phyloP scores from a whole-genome alignment of 2,113 vertebrate species.

The Actenoides lindsayi region DNA sequence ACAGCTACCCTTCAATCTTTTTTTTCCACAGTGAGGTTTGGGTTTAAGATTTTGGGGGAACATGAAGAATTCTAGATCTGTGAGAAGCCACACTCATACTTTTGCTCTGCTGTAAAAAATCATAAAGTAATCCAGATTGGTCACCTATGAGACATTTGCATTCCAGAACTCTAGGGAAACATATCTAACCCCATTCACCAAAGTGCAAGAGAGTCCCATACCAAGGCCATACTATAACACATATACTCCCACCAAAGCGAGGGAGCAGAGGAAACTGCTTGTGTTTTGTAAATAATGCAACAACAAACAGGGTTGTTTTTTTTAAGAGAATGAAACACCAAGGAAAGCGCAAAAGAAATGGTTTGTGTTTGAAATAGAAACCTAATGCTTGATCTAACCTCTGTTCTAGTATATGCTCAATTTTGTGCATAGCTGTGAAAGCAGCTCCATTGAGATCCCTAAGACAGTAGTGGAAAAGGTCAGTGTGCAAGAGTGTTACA shows the following conservation, averaged over 20 bases:
- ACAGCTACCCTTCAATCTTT: not conserved
- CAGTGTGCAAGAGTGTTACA: not conserved
- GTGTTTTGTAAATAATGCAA: not conserved
- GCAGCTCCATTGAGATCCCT: not conserved
- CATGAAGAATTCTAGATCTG: not conserved
- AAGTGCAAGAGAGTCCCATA: not conserved
- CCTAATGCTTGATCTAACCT: not conserved
- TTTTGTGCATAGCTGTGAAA: not conserved
- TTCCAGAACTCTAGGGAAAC: not conserved
- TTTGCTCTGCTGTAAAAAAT: not conserved
- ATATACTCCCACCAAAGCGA: fast-evolving
- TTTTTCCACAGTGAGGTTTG: not conserved
- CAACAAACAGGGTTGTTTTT: fast-evolving
- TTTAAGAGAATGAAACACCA: not conserved
- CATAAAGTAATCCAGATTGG: not conserved
- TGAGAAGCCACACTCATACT: not conserved
- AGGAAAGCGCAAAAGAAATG: not conserved
- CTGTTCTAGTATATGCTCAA: not conserved
- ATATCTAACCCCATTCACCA: not conserved
- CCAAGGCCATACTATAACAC: fast-evolving
- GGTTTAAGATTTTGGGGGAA: not conserved
- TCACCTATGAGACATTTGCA: not conserved
- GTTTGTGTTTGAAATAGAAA: not conserved
- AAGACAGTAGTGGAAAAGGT: not conserved
- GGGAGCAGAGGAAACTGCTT: not conserved